phyloP scores from a whole-genome alignment of 2,888 invertebrate species.

The Epsilonema sp. region DNA sequence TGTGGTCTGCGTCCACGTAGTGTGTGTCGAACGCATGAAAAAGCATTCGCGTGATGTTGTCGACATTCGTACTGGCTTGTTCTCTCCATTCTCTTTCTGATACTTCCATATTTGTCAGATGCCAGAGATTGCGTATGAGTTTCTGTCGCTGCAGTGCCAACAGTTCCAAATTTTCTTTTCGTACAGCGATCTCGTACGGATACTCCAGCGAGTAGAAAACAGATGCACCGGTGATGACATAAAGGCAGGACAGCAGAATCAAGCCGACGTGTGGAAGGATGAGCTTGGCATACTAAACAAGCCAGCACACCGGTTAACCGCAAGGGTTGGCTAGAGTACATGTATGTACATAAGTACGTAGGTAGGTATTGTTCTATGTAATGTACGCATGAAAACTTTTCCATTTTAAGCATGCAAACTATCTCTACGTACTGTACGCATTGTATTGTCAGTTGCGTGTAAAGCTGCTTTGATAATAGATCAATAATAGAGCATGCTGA shows the following conservation, averaged over 20 bases:
- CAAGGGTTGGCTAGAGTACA: too few relatives aligned
- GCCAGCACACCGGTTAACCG: too few relatives aligned
- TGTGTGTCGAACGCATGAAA: conserved; percentile 29
- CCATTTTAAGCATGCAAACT: too few relatives aligned
- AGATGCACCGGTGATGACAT: conserved; percentile 23
- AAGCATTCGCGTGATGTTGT: conserved; percentile 22
- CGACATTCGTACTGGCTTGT: conserved; percentile 19
- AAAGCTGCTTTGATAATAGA: too few relatives aligned
- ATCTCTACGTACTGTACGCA: too few relatives aligned
- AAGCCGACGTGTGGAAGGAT: conserved; percentile 26
- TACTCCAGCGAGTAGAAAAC: conserved; percentile 24
- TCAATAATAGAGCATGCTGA: too few relatives aligned
- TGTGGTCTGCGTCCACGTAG: conserved; percentile 20
- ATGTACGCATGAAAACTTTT: too few relatives aligned
- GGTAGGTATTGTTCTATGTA: too few relatives aligned
- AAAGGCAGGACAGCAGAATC: conserved; percentile 22
- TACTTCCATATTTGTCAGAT: background rate
- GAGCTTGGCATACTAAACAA: conserved; percentile 25
- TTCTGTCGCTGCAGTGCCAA: background rate
- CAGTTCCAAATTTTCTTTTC: background rate
- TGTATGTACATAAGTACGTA: too few relatives aligned
- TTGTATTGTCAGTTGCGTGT: too few relatives aligned
- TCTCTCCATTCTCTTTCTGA: conserved; percentile 7
- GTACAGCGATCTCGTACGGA: conserved; percentile 19
- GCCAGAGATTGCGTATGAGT: background rate